Conservation (phyloP, 2,888 invertebrate genomes). For the Apantesis nais region DNA sequence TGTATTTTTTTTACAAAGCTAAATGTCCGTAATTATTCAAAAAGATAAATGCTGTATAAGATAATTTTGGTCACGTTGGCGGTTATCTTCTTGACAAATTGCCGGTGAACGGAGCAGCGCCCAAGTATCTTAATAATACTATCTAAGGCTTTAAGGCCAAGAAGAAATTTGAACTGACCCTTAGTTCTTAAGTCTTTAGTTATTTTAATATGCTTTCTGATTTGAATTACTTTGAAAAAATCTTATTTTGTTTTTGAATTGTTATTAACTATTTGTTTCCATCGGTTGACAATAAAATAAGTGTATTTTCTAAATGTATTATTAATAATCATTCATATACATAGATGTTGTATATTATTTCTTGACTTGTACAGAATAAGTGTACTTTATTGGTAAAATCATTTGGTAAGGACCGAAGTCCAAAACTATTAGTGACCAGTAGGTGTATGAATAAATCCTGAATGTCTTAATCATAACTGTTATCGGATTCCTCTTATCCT, state of each 20-base stretch:
- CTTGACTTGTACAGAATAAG: no score
- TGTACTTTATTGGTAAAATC: no score
- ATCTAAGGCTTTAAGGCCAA: slow-evolving; percentile 43
- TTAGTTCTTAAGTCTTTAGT: background rate
- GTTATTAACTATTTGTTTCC: no score
- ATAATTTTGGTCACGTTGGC: slow-evolving; percentile 77
- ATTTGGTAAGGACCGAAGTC: no score
- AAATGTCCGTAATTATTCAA: slow-evolving; percentile 73
- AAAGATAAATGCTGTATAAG: slow-evolving; percentile 75
- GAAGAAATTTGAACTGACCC: slow-evolving; percentile 25
- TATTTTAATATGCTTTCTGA: background rate
- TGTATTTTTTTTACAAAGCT: slow-evolving; percentile 54
- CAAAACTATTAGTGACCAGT: no score
- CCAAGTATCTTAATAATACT: slow-evolving; percentile 65
- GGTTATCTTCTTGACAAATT: slow-evolving; percentile 82
- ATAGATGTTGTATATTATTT: no score
- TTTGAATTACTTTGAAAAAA: background rate
- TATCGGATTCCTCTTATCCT: no score
- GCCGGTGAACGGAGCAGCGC: slow-evolving; percentile 64
- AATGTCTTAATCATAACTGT: no score
- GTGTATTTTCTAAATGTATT: no score
- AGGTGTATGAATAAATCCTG: no score
- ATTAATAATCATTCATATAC: no score
- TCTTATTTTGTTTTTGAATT: background rate
- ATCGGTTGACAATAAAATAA: no score